Base-by-base conservation (phyloP, 2,888 invertebrate species). In the Deilephila elpenor region DNA sequence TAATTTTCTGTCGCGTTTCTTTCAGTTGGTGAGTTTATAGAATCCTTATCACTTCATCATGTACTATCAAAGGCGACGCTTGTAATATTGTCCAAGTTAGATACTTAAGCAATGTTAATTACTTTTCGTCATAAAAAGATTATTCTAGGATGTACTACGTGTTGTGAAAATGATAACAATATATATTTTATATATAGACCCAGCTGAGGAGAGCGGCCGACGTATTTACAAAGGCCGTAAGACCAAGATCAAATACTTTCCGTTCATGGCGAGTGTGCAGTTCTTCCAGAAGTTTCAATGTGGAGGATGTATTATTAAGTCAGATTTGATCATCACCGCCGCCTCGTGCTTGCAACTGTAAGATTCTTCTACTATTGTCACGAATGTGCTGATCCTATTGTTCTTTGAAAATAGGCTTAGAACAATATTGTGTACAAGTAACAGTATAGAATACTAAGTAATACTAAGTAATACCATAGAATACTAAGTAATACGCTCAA, bases 301-400 rank as follows among this genome's bases (percentile, higher is more conserved):
- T 67, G 88, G 84, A 1, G 93, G 93, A 6, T 88, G 90, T 75
- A 92, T 94, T 72, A 89, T 94, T 74, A 88, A 89, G 67, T 85
- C 87, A 3, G 92, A 93, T 75, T 78, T 93, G 14, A 78, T 93
- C 70, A 83, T 93, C 71, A 92, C 91, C 0, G 91, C 93, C 4
- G 89, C 92, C 7, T 93, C 93, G 0, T 93, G 93, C 78, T 80
- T 94, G 64, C 93, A 93, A 82, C 71, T 93, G 93, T 93, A 81
- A 86, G 89, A 37, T 1, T 61, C 29, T 61, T 17, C 5, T 20
- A 25, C 25, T 60, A 14, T 60, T 20, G 11, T 60, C 44, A 44
- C 14, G 44, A 44, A 44, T 44, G 11, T 44, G 44, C 44, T 44
- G 44, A 14, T 44, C 44, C 44, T 11, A 44, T 14, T 44, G 44